Evolutionary conservation across 2,113 vertebrate species (phyloP), one percentile per base, ranked within the genome.

Genomic region (Amazona guildingii): DNA sequence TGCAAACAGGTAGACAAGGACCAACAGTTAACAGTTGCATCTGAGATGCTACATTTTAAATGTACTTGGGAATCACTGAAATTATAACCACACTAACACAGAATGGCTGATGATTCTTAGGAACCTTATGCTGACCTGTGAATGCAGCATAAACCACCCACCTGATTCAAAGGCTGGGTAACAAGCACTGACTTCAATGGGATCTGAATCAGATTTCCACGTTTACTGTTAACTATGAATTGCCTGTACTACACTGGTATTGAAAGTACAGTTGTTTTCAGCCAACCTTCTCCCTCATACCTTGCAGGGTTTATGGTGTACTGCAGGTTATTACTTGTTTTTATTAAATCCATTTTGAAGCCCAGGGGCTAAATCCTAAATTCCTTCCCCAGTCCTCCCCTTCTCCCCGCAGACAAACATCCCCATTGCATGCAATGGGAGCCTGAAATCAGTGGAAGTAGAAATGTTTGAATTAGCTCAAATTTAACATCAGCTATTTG

Each of bases 341-440:
- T 97, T 95, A 98, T 97, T 97, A 97, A 97, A 97, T 94, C 91
- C 83, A 97, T 94, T 97, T 96, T 94, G 92, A 97, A 97, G 95
- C 96, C 96, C 91, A 39, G 54, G 16, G 86, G 86, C 83, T 84
- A 96, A 94, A 95, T 95, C 80, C 77, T 91, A 17, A 95, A 92
- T 66, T 86, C 77, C 41, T 93, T 87, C 62, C 20, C 92, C 69
- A 88, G 62, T 27, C 37, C 10, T 88, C 93, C 68, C 20, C 48
- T 72, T 88, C 27, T 84, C 86, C 49, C 70, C 49, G 29, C 54
- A 84, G 69, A 83, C 24, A 87, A 88, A 88, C 37, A 57, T 61
- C 37, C 27, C 24, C 35, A 48, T 20, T 28, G 43, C 61, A 29
- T 85, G 37, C 54, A 90, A 35, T 0, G 0, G 59, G 46, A 88